Evolutionary conservation across 2,113 vertebrate species (phyloP).

Genomic region (Gallinago jamesoni): DNA sequence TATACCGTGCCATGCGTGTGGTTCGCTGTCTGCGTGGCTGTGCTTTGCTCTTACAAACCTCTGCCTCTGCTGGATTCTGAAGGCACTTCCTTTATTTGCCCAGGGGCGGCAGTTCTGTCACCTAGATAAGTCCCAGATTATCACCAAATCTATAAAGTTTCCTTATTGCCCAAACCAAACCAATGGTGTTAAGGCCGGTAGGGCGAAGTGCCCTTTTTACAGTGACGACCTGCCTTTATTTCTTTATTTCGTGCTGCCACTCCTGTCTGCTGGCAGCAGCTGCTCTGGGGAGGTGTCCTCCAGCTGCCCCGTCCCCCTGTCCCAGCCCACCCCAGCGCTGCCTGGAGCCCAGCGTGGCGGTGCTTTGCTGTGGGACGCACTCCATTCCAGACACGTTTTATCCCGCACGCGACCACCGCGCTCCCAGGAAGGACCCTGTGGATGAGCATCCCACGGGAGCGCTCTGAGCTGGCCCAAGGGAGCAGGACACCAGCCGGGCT

Average conservation of each 20-base stretch:
- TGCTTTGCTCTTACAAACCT: not conserved
- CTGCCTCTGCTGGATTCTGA: not conserved
- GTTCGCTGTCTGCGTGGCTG: not conserved
- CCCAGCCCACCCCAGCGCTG: not conserved
- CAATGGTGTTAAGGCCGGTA: not conserved
- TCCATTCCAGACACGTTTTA: not conserved
- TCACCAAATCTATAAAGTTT: not conserved
- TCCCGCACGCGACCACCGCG: rapidly evolving
- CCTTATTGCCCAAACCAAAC: not conserved
- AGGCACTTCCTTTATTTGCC: not conserved
- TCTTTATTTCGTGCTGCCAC: not conserved
- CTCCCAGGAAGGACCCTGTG: not conserved
- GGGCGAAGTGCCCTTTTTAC: not conserved
- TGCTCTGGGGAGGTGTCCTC: not conserved
- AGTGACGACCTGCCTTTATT: not conserved
- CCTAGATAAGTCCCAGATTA: not conserved
- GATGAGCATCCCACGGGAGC: not conserved
- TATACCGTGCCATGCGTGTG: not conserved
- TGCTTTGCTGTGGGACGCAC: not conserved
- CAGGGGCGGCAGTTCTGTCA: not conserved
- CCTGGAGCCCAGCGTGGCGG: not conserved
- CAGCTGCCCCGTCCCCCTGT: rapidly evolving
- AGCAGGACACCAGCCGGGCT: not conserved
- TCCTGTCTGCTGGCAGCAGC: not conserved
- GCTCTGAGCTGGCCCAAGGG: not conserved